Percentiles rank a stretch among this genome's conserved stretches.
These are phyloP conservation scores for Drosophila tani DNA, from an alignment of 1,140 invertebrate genomes.

Conservation along the genomic window DNA sequence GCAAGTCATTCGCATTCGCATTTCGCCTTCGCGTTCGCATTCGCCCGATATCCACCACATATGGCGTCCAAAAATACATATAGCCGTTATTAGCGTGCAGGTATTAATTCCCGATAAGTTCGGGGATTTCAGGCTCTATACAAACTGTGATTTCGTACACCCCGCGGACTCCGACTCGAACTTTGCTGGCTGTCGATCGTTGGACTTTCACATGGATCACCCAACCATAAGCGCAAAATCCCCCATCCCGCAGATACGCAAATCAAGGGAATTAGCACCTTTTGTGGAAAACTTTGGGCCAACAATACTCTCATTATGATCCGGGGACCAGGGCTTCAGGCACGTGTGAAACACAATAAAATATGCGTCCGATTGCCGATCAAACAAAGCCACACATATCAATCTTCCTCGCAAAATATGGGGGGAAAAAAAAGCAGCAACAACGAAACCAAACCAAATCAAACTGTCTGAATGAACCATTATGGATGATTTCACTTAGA, in stretches of 20 bases:
- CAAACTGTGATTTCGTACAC: slow-evolving; percentile 50
- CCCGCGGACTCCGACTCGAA: slow-evolving; percentile 5
- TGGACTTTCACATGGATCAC: slow-evolving; percentile 41
- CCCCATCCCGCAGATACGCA: slow-evolving; percentile 23
- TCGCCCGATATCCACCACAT: slow-evolving; percentile 30
- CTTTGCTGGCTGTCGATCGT: slow-evolving; percentile 8
- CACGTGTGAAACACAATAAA: slow-evolving; percentile 66
- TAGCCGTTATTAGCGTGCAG: slow-evolving; percentile 66
- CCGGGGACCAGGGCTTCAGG: slow-evolving; percentile 11
- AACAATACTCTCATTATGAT: slow-evolving; percentile 58
- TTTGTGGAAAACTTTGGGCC: slow-evolving; percentile 76
- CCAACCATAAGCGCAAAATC: too few species aligned
- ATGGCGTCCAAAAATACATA: slow-evolving; percentile 44
- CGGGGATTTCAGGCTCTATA: slow-evolving; percentile 58
- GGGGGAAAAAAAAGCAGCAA: neutral
- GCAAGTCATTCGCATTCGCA: slow-evolving; percentile 53
- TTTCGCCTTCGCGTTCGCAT: neutral
- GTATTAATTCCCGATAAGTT: slow-evolving; percentile 76
- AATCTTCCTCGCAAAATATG: slow-evolving; percentile 44
- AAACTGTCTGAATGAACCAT: slow-evolving; percentile 54
- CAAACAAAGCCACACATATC: slow-evolving; percentile 67
- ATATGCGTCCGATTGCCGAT: slow-evolving; percentile 68
- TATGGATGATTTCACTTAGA: slow-evolving; percentile 76
- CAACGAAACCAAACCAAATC: slow-evolving; percentile 7
- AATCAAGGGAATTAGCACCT: slow-evolving; percentile 67